phyloP scores from a whole-genome alignment of 2,797 vertebrate genomes.

The Clarias fuscus region DNA sequence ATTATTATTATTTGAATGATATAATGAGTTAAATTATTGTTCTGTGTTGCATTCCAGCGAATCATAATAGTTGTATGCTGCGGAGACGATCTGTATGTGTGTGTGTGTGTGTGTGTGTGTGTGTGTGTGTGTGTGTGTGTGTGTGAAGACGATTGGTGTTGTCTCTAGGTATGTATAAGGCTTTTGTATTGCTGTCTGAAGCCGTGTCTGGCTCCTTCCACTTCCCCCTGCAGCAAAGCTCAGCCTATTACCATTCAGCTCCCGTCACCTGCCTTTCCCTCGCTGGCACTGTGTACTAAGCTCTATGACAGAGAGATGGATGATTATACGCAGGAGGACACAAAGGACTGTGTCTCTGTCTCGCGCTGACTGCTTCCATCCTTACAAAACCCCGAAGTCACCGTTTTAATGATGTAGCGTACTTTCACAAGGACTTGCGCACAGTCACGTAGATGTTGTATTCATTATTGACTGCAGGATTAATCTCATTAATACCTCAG shows the following conservation, averaged over 20 bases:
- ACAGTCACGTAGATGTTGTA: neutral
- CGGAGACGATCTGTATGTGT: slow-evolving; percentile 9
- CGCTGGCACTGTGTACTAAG: slow-evolving; percentile 29
- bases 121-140: slow-evolving; percentile 40
- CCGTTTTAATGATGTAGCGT: slow-evolving; percentile 5
- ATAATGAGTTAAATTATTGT: slow-evolving; percentile 12
- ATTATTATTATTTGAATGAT: slow-evolving; percentile 17
- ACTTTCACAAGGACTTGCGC: slow-evolving; percentile 7
- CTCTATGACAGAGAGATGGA: slow-evolving; percentile 48
- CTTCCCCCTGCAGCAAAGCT: slow-evolving; percentile 40
- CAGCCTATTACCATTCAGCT: slow-evolving; percentile 55
- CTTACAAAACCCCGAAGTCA: slow-evolving; percentile 17
- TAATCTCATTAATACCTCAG: neutral
- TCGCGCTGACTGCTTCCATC: slow-evolving; percentile 31
- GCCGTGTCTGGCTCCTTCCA: slow-evolving; percentile 43
- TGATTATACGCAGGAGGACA: slow-evolving; percentile 51
- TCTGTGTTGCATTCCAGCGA: slow-evolving; percentile 9
- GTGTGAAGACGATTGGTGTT: slow-evolving; percentile 40
- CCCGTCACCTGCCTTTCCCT: slow-evolving; percentile 44
- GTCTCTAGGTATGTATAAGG: slow-evolving; percentile 39
- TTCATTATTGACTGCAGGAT: neutral
- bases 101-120: slow-evolving; percentile 14
- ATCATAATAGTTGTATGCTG: slow-evolving; percentile 28
- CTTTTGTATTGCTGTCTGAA: slow-evolving; percentile 51
- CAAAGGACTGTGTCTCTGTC: slow-evolving; percentile 18